A percentile compares a stretch with the other conserved stretches of the same genome.
These are phyloP conservation scores for Thyatira batis DNA, from an alignment of 2,888 invertebrate genomes.

Conservation along the genomic window DNA sequence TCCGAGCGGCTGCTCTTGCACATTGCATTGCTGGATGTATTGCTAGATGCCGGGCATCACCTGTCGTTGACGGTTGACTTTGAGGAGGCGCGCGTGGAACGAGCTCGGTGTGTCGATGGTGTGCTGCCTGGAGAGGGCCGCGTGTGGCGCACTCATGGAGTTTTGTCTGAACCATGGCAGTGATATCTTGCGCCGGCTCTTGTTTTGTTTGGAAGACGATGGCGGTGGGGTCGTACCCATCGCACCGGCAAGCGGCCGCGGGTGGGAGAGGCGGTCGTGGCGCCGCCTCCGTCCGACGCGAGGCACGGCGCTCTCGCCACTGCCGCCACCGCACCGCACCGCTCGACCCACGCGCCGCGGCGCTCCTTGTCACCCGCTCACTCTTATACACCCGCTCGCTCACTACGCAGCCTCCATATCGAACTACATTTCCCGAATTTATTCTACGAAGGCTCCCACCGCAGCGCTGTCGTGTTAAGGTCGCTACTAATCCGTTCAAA, in stretches of 20 bases:
- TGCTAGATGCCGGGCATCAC: constrained; percentile 52
- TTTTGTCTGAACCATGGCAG: constrained; percentile 94
- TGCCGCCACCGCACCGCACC: constrained; percentile 39
- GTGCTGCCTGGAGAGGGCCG: constrained; percentile 90
- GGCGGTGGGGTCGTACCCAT: constrained; percentile 60
- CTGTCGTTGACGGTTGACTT: constrained; percentile 84
- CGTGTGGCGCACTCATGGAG: constrained; percentile 88
- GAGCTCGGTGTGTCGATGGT: constrained; percentile 95
- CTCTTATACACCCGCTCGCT: constrained; percentile 41
- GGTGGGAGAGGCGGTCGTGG: constrained; percentile 55
- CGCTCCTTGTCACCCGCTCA: constrained; percentile 26
- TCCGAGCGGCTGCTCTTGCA: constrained; percentile 16
- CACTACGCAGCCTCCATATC: constrained; percentile 80
- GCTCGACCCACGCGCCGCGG: constrained; percentile 25
- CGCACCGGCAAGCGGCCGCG: constrained; percentile 54
- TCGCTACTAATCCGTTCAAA: constrained; percentile 75
- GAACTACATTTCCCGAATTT: constrained; percentile 72
- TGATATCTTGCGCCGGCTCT: constrained; percentile 92
- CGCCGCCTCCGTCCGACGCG: constrained; percentile 60
- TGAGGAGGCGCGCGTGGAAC: constrained; percentile 89
- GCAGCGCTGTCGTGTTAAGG: constrained; percentile 57
- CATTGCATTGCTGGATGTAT: constrained; percentile 15
- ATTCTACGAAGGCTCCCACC: constrained; percentile 52
- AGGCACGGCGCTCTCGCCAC: constrained; percentile 61
- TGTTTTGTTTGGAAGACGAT: constrained; percentile 80